These are phyloP conservation scores for Anguilla marmorata DNA, from an alignment of 2,797 vertebrate species.

Conservation along the genomic window DNA sequence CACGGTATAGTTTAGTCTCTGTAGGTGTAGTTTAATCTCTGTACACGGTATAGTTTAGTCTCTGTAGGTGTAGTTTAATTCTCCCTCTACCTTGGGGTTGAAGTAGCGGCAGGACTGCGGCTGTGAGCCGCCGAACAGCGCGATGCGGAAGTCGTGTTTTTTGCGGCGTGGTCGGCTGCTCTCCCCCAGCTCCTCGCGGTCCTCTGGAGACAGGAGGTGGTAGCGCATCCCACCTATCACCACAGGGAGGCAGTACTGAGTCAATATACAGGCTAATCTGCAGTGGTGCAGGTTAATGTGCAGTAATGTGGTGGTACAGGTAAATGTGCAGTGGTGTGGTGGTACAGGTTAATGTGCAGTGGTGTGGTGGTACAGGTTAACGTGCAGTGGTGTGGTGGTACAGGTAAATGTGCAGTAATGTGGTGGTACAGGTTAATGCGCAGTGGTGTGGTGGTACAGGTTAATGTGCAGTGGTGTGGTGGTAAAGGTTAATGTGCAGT, in stretches of 20 bases:
- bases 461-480: not conserved
- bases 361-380: too few relatives aligned
- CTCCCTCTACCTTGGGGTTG: constrained; percentile 87
- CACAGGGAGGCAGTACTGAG: not conserved
- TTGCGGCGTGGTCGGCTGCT: constrained; percentile 90
- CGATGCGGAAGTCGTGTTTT: constrained; percentile 95
- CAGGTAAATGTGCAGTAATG: too few relatives aligned
- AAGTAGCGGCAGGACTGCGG: constrained; percentile 97
- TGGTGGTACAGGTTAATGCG: not conserved
- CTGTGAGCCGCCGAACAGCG: constrained; percentile 94
- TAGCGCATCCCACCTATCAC: constrained; percentile 92
- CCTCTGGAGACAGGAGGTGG: constrained; percentile 92
- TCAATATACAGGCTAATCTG: not conserved
- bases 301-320: too few relatives aligned
- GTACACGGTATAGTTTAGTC: too few relatives aligned
- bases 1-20: too few relatives aligned
- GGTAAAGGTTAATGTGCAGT: not conserved
- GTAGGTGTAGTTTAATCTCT: too few relatives aligned
- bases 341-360: too few relatives aligned
- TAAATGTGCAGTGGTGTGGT: too few relatives aligned
- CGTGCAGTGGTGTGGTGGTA: too few relatives aligned
- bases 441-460: not conserved
- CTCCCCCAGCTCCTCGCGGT: constrained; percentile 92
- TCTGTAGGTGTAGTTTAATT: not conserved
- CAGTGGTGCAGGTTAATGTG: too few relatives aligned